Conservation (phyloP, 2,888 invertebrate species). For the Harmothoe impar region DNA sequence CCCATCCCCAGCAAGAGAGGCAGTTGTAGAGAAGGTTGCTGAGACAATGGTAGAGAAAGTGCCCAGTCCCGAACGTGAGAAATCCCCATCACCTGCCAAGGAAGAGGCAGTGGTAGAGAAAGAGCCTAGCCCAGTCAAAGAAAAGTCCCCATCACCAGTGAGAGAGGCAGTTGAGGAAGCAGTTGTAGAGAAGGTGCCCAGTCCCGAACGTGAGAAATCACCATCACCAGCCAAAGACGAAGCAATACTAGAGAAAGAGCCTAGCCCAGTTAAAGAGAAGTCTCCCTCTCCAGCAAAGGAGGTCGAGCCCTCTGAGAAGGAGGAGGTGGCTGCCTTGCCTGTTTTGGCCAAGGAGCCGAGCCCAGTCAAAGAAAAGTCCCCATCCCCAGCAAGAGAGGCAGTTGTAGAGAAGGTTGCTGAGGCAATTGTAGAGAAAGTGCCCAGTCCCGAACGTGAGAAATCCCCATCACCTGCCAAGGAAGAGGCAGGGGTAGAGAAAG, state of each 20-base stretch:
- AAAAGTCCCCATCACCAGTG: background rate
- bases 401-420: background rate
- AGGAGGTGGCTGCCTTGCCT: too few relatives aligned
- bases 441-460: slow-evolving; percentile 31
- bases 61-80: background rate
- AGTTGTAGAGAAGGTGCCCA: background rate
- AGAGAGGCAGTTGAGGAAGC: background rate
- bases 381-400: too few relatives aligned
- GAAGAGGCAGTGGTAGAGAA: background rate
- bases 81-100: background rate
- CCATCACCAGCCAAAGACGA: too few relatives aligned
- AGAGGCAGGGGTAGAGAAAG: slow-evolving; percentile 4
- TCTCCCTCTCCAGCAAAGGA: too few relatives aligned
- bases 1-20: background rate
- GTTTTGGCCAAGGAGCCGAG: too few relatives aligned
- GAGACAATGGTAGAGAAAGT: background rate
- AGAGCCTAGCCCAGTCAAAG: background rate
- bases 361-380: too few relatives aligned
- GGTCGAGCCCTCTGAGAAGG: too few relatives aligned
- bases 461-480: too few relatives aligned
- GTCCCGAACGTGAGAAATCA: too few relatives aligned
- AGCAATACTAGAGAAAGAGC: too few relatives aligned
- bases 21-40: background rate
- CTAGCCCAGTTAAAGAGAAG: too few relatives aligned
- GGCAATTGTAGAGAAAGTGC: slow-evolving; percentile 38